Evolutionary conservation across 2,797 vertebrate genomes (phyloP).

Genomic region (Sebastes minor): DNA sequence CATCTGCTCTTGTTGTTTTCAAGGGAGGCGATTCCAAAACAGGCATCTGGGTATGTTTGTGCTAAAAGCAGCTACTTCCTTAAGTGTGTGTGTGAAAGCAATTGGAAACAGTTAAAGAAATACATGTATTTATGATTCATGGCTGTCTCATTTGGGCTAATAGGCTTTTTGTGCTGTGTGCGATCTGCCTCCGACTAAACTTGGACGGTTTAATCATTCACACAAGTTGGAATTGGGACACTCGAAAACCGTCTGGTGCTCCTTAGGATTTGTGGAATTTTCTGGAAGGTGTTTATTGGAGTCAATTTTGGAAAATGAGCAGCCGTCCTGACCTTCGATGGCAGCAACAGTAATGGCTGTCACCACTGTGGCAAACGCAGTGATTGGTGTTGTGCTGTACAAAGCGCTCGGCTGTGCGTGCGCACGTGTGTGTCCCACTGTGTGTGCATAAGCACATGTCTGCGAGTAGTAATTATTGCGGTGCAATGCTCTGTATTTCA

Average conservation of each 20-base stretch:
- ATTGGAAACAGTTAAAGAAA: conserved; percentile 43
- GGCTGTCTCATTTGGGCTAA: conserved; percentile 43
- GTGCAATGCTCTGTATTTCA: conserved; percentile 60
- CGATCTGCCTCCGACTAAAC: conserved; percentile 52
- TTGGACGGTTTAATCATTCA: conserved; percentile 57
- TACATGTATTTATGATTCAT: conserved; percentile 49
- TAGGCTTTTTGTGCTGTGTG: conserved; percentile 39
- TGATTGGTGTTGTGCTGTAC: conserved; percentile 66
- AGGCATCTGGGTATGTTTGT: conserved; percentile 7
- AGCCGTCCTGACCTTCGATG: conserved; percentile 70
- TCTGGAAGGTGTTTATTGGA: conserved; percentile 83
- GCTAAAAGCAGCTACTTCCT: conserved; percentile 20
- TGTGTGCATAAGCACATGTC: conserved; percentile 51
- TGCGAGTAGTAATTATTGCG: conserved; percentile 59
- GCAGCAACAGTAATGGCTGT: conserved; percentile 69
- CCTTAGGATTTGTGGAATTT: conserved; percentile 72
- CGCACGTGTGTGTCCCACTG: conserved; percentile 12
- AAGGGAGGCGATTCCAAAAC: conserved; percentile 3
- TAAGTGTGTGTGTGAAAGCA: conserved; percentile 7
- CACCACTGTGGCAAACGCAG: conserved; percentile 64
- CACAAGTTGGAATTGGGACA: conserved; percentile 49
- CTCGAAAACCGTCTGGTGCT: conserved; percentile 55
- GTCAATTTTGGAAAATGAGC: conserved; percentile 75
- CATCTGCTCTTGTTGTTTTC: conserved; percentile 9
- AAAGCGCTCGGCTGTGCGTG: conserved; percentile 40